Percentiles rank a stretch among this genome's conserved stretches.
Conservation (phyloP, 2,888 invertebrate genomes). For the Eupithecia insigniata region DNA sequence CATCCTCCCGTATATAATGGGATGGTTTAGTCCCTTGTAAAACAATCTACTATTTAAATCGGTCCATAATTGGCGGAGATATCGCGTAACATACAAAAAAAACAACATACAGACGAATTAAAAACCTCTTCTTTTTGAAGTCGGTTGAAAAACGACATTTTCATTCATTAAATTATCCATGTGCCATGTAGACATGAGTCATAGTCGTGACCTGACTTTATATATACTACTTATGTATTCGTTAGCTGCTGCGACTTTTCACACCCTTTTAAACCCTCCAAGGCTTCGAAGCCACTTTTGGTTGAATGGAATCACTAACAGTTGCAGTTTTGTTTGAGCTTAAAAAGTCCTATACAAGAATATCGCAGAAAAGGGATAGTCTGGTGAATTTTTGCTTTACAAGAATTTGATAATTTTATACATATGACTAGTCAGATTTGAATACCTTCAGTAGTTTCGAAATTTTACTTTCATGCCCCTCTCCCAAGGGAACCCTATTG, state of each 20-base stretch:
- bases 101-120: too few species aligned
- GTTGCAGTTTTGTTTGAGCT: conserved; percentile 7
- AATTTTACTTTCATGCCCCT: too few species aligned
- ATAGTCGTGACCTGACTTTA: neutral
- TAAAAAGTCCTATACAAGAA: neutral
- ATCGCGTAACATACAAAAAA: too few species aligned
- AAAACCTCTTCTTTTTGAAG: too few species aligned
- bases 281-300: conserved; percentile 14
- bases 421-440: too few species aligned
- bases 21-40: too few species aligned
- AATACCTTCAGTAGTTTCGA: too few species aligned
- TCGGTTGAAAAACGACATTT: neutral
- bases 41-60: too few species aligned
- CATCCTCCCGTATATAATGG: too few species aligned
- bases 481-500: too few species aligned
- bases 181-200: neutral
- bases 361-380: neutral
- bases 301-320: conserved; percentile 12
- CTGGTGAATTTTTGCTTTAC: neutral
- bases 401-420: too few species aligned
- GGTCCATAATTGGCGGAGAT: too few species aligned
- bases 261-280: conserved; percentile 23
- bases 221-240: neutral
- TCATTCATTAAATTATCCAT: neutral
- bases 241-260: conserved; percentile 25